Evolutionary conservation across 2,797 vertebrate species (phyloP).

Genomic region (Peromyscus melanophrys): DNA sequence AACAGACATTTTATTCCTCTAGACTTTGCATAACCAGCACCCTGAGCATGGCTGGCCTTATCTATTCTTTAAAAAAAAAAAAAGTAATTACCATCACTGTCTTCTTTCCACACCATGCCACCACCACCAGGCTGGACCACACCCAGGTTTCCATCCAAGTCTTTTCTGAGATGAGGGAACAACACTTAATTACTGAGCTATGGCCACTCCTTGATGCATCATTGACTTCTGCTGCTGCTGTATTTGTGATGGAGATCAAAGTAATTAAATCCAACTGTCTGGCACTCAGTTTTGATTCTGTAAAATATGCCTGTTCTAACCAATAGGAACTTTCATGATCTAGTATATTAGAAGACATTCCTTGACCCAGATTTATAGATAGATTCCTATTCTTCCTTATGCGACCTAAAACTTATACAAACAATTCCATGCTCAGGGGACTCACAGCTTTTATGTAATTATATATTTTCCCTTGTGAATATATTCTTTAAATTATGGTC

Average conservation of each 20-base stretch:
- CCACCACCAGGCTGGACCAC: background rate
- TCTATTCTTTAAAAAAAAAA: slow-evolving; percentile 14
- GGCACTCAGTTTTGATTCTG: background rate
- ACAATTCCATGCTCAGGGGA: background rate
- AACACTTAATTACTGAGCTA: background rate
- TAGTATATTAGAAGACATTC: background rate
- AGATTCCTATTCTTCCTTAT: background rate
- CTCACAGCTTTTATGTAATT: background rate
- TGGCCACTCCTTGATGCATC: background rate
- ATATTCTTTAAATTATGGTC: background rate
- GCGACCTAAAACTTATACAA: background rate
- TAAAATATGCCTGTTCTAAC: background rate
- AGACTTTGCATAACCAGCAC: background rate
- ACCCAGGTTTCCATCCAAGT: background rate
- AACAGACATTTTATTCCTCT: background rate
- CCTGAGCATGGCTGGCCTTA: background rate
- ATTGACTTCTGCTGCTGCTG: background rate
- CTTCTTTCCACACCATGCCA: background rate
- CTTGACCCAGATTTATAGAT: background rate
- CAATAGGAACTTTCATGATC: background rate
- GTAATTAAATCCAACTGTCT: background rate
- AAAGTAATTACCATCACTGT: slow-evolving; percentile 34
- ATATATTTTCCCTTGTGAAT: background rate
- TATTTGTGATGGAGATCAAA: background rate
- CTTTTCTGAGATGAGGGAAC: slow-evolving; percentile 17